Evolutionary conservation across 2,797 vertebrate species (phyloP).

Genomic region (Graptemys geographica): DNA sequence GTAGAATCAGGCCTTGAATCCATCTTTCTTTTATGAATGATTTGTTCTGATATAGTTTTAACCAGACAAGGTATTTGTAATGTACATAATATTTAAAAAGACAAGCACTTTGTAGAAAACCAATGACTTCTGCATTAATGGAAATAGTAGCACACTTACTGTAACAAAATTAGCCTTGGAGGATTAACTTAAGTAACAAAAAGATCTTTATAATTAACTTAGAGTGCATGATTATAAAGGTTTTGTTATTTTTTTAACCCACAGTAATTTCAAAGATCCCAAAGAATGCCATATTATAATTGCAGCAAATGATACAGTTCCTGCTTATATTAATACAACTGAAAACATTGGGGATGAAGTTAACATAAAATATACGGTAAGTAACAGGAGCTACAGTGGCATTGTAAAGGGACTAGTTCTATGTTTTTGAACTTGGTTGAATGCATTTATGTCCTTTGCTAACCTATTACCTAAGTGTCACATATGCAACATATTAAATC

Average conservation of each 20-base stretch:
- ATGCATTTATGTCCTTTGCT: not conserved
- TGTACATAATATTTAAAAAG: accelerated
- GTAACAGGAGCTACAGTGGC: slow-evolving; percentile 27
- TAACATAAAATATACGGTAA: slow-evolving; percentile 91
- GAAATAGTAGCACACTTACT: not conserved
- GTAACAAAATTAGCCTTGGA: not conserved
- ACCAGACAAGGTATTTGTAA: not conserved
- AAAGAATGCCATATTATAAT: slow-evolving; percentile 87
- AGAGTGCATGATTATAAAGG: not conserved
- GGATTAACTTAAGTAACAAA: not conserved
- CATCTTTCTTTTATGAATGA: not conserved
- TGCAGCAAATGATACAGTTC: slow-evolving; percentile 86
- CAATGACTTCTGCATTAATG: not conserved
- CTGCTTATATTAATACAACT: slow-evolving; percentile 86
- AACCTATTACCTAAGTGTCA: not conserved
- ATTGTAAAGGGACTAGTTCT: not conserved
- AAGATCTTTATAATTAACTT: not conserved
- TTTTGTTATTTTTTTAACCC: slow-evolving; percentile 22
- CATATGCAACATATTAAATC: not conserved
- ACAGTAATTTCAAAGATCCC: slow-evolving; percentile 71
- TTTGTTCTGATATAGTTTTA: not conserved
- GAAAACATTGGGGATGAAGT: slow-evolving; percentile 89
- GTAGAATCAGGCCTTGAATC: not conserved
- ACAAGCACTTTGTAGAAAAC: not conserved
- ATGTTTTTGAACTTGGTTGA: not conserved